Evolutionary conservation across 2,113 vertebrate species (phyloP), one percentile per base, ranked within the genome.

Genomic region (Cephalopholis sonnerati): DNA sequence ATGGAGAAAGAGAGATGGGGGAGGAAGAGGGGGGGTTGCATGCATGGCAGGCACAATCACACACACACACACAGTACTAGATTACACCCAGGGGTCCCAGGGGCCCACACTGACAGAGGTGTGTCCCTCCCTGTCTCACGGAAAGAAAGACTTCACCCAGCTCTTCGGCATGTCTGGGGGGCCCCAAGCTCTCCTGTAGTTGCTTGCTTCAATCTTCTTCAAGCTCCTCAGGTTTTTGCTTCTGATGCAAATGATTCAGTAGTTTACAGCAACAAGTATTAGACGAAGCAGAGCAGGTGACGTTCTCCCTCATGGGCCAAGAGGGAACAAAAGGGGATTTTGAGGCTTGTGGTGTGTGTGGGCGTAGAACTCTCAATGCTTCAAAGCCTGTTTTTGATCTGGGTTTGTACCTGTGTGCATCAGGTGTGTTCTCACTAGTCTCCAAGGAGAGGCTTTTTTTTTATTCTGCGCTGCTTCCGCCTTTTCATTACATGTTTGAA

Each of bases 31-130:
- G 68, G 65, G 71, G 70, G 72, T 51, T 50, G 68, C 78, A 65
- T 63, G 82, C 62, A 84, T 55, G 59, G 41, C 24, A 63, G 65
- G 22, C 75, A 69, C 69, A 66, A 58, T 74, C 77, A 87, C 75
- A 83, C 67, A 76, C 75, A 83, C 67, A 76, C 32, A 36, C 54
- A 85, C 59, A 72, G 84, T 53, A 77, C 61, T 72, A 85, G 85
- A 91, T 91, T 87, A 87, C 85, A 89, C 74, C 70, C 88, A 75
- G 89, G 68, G 80, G 81, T 91, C 86, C 89, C 83, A 32, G 68
- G 83, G 82, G 79, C 53, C 88, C 76, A 79, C 50, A 32, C 66
- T 72, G 84, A 65, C 81, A 81, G 85, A 89, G 93, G 89, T 90
- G 92, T 89, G 81, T 87, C 84, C 77, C 36, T 82, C 72, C 29